Base-by-base conservation (phyloP, 2,797 vertebrate genomes). In the Danio aesculapii region DNA sequence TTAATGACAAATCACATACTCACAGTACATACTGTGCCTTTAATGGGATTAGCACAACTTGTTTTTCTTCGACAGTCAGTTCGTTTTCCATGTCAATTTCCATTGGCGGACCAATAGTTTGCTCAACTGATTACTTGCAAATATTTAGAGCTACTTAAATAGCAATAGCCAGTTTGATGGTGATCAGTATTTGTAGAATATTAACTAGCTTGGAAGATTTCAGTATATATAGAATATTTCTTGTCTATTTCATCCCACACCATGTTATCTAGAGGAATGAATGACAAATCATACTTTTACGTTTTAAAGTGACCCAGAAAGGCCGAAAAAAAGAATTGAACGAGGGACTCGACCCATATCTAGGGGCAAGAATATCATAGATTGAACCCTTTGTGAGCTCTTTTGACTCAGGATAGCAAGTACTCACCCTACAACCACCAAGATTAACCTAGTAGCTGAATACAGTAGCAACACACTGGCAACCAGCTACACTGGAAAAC, bases 291-390 rank as follows among this genome's bases (percentile, higher is more conserved):
- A 41, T 19, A 14, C 21, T 46, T 69, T 61, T 14, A 70, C 9
- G 61, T 41, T 59, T 71, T 77, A 67, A 57, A 46, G 62, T 57
- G 41, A 30, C 53, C 55, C 11, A 47, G 53, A 59, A 73, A 6
- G 70, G 55, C 41, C 53, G 19, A 19, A 72, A 6, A 14, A 47
- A 11, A 16, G 21, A 0, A 59, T 58, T 73, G 43, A 58, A 58
- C 58, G 43, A 59, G 70, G 70, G 70, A 49, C 17, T 13, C 13
- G 43, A 47, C 71, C 55, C 71, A 74, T 74, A 47, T 59, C 55
- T 39, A 30, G 13, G 57, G 44, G 71, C 71, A 0, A 61, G 55
- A 30, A 30, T 61, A 59, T 59, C 17, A 73, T 73, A 59, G 17
- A 46, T 58, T 59, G 6, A 19, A 43, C 39, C 44, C 7, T 72